Conservation (phyloP, 2,113 vertebrate genomes). For the Nannospalax galili region DNA sequence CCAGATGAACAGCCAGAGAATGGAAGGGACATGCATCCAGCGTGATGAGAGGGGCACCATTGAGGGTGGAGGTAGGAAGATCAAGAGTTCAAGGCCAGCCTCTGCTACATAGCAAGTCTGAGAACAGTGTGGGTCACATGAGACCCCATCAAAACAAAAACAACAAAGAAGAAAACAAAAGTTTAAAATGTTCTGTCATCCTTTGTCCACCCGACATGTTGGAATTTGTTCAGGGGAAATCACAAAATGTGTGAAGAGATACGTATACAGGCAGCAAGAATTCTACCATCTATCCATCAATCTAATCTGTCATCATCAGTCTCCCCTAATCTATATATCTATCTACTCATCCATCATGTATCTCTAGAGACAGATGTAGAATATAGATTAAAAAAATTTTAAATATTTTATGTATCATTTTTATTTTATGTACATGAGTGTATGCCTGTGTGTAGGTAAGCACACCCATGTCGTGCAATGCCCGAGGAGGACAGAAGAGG, state of each 20-base stretch:
- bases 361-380: neutral
- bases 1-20: neutral
- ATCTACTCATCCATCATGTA: neutral
- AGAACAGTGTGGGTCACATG: neutral
- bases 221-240: neutral
- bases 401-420: too few relatives aligned
- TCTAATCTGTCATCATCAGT: neutral
- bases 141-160: neutral
- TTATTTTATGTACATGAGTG: too few relatives aligned
- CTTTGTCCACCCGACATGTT: neutral
- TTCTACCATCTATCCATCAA: neutral
- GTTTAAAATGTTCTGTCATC: neutral
- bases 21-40: neutral
- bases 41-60: neutral
- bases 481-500: too few relatives aligned
- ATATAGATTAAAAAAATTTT: too few relatives aligned
- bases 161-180: neutral
- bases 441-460: too few relatives aligned
- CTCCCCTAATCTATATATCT: neutral
- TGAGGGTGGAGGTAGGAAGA: neutral
- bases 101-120: neutral
- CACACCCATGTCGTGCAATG: too few relatives aligned
- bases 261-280: too few relatives aligned
- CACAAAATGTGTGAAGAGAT: neutral
- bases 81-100: neutral